Percentiles rank a stretch among this genome's conserved stretches.
phyloP scores from a whole-genome alignment of 1,140 invertebrate genomes.

The Lutraria rhynchaena region DNA sequence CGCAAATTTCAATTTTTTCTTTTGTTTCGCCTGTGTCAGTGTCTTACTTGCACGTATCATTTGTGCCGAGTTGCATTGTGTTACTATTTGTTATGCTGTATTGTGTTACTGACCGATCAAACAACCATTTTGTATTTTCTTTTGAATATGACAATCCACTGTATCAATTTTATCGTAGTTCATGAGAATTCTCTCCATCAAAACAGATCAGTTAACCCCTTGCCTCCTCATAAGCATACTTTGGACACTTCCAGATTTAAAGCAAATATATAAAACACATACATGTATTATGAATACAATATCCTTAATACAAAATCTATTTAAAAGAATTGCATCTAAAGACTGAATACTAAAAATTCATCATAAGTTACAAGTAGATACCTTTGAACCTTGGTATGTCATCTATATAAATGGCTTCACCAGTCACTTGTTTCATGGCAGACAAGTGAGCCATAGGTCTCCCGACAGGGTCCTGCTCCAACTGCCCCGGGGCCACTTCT shows the following conservation, averaged over 20 bases:
- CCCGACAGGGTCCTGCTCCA: conserved; percentile 89
- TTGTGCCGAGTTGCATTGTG: too few species aligned
- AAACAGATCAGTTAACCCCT: too few species aligned
- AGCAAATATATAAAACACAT: not conserved
- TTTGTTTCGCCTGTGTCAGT: too few species aligned
- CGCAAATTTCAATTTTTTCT: too few species aligned
- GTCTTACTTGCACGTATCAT: too few species aligned
- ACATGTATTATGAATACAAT: too few species aligned
- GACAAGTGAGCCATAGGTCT: conserved; percentile 91
- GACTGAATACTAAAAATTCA: not conserved
- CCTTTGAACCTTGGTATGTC: conserved; percentile 88
- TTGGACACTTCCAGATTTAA: not conserved
- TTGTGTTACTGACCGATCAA: too few species aligned
- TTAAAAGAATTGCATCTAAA: not conserved
- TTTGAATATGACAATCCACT: too few species aligned
- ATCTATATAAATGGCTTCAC: conserved; percentile 95
- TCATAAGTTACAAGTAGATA: conserved; percentile 34
- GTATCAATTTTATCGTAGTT: too few species aligned
- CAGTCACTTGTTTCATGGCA: conserved; percentile 93
- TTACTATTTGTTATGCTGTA: too few species aligned
- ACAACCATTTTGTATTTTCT: too few species aligned
- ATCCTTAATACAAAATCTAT: not conserved
- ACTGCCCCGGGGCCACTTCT: conserved; percentile 85
- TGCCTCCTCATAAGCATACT: not conserved
- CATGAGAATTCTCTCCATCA: too few species aligned